These are phyloP conservation scores for Himalopsyche phryganea DNA, from an alignment of 1,140 invertebrate genomes.

Conservation along the genomic window DNA sequence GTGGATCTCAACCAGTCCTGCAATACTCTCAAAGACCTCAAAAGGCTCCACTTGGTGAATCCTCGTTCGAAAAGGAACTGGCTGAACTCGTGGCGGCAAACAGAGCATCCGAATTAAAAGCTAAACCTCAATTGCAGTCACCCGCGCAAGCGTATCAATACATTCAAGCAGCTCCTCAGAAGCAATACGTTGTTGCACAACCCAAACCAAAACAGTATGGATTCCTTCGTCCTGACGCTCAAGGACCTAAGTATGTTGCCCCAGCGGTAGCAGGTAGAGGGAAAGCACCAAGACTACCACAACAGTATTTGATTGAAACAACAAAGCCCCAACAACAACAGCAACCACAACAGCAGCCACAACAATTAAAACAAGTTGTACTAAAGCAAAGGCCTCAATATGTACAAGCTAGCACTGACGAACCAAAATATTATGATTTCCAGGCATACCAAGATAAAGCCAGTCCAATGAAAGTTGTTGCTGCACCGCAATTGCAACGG, in stretches of 20 bases:
- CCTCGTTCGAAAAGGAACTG: conserved; percentile 32
- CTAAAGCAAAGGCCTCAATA: conserved; percentile 24
- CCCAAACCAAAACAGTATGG: conserved; percentile 6
- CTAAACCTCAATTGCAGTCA: conserved; percentile 11
- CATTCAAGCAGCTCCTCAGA: conserved; percentile 6
- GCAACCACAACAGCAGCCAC: conserved; percentile 22
- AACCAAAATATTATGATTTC: conserved; percentile 24
- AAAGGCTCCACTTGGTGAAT: conserved; percentile 9
- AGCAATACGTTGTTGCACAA: conserved; percentile 6
- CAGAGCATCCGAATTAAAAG: conserved; percentile 27
- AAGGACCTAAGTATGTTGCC: conserved; percentile 20
- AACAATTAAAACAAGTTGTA: conserved; percentile 6
- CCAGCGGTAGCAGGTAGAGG: conserved; percentile 13
- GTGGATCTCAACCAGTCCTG: neutral
- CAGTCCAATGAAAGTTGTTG: conserved; percentile 28
- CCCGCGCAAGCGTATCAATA: conserved; percentile 5
- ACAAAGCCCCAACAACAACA: conserved; percentile 24
- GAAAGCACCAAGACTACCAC: conserved; percentile 20
- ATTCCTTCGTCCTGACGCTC: conserved; percentile 15
- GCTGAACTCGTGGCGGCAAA: conserved; percentile 29
- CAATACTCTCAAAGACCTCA: conserved; percentile 21
- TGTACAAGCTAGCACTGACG: conserved; percentile 16
- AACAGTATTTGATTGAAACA: conserved; percentile 33
- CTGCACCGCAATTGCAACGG: conserved; percentile 27
- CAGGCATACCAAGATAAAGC: conserved; percentile 24